Evolutionary conservation across 2,113 vertebrate genomes (phyloP).

Genomic region (Onychostoma macrolepis): DNA sequence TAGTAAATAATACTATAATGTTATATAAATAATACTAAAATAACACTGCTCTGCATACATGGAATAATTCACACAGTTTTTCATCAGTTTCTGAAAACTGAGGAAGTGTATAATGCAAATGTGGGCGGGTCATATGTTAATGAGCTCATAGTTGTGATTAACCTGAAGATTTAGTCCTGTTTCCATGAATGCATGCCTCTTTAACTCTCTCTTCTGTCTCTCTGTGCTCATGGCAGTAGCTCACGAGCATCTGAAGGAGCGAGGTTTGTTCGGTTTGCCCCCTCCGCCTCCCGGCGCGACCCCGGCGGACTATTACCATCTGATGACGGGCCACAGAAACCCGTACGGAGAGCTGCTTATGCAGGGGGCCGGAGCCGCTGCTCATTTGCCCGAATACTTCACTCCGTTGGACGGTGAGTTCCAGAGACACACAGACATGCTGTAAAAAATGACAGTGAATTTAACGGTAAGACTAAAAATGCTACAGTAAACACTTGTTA

Average conservation of each 20-base stretch:
- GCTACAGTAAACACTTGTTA: too few relatives aligned
- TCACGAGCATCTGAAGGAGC: slow-evolving; percentile 92
- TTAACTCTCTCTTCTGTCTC: slow-evolving; percentile 47
- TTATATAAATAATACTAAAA: not conserved
- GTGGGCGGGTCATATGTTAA: not conserved
- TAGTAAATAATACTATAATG: not conserved
- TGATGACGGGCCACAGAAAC: slow-evolving; percentile 89
- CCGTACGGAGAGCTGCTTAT: slow-evolving; percentile 90
- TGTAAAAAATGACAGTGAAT: too few relatives aligned
- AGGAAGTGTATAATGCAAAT: not conserved
- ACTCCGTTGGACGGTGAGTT: slow-evolving; percentile 90
- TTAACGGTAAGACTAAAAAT: too few relatives aligned
- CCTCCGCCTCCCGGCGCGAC: slow-evolving; percentile 81
- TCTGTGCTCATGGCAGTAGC: slow-evolving; percentile 76
- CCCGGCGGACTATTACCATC: slow-evolving; percentile 91
- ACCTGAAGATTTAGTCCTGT: not conserved
- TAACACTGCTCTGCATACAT: slow-evolving; percentile 47
- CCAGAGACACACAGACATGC: slow-evolving; percentile 59
- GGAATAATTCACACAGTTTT: not conserved
- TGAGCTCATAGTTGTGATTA: not conserved
- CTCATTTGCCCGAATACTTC: slow-evolving; percentile 92
- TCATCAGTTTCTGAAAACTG: not conserved
- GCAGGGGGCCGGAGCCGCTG: slow-evolving; percentile 80
- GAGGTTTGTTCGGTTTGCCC: slow-evolving; percentile 85
- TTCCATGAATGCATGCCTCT: not conserved